Conservation (phyloP, 2,888 invertebrate genomes). For the Alviniconcha strummeri region DNA sequence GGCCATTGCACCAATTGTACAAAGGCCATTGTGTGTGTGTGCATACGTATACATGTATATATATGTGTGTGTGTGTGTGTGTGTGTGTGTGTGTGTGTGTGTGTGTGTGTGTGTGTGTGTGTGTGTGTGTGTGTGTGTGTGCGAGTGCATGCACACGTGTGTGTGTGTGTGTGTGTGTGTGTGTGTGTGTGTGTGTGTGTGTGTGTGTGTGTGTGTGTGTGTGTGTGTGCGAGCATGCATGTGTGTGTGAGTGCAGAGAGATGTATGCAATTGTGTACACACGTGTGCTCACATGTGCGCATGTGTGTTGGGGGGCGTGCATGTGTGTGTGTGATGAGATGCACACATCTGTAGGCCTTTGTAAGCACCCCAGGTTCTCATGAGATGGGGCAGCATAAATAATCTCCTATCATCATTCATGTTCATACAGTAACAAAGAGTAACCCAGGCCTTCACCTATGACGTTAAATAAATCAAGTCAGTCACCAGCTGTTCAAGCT, state of each 20-base stretch:
- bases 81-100: neutral
- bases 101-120: neutral
- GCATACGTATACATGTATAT: neutral
- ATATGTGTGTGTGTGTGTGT: neutral
- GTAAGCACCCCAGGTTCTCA: too few species aligned
- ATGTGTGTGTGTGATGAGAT: too few species aligned
- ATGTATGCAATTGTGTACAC: neutral
- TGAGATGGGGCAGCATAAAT: too few species aligned
- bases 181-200: neutral
- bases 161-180: neutral
- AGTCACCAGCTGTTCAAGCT: too few species aligned
- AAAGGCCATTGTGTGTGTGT: neutral
- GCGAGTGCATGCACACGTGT: too few species aligned
- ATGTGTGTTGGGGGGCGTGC: neutral
- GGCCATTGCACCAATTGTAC: too few species aligned
- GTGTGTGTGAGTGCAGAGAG: neutral
- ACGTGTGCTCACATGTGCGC: too few species aligned
- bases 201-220: neutral
- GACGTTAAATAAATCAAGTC: too few species aligned
- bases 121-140: neutral
- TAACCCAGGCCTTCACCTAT: too few species aligned
- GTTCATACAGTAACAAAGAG: too few species aligned
- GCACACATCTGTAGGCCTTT: too few species aligned
- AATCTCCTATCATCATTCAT: too few species aligned
- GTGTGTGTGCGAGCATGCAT: neutral